Evolutionary conservation across 2,888 invertebrate genomes (phyloP).

Genomic region (Tetranychus piercei): DNA sequence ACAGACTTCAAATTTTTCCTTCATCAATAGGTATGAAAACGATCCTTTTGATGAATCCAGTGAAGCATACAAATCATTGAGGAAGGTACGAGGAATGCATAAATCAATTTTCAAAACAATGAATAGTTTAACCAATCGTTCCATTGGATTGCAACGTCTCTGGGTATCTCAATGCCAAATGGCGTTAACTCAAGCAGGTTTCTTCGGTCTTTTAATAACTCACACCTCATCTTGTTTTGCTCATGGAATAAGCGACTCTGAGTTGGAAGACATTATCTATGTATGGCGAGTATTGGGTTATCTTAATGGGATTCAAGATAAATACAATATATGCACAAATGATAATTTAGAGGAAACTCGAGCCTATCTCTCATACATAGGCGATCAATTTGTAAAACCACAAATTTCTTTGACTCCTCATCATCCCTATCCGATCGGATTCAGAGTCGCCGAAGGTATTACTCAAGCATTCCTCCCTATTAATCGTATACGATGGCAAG

Average conservation of each 20-base stretch:
- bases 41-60: constrained; percentile 32
- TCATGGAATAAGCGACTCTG: constrained; percentile 34
- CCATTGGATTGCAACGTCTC: constrained; percentile 30
- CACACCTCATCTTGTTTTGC: constrained; percentile 39
- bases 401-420: neutral
- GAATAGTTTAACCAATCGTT: constrained; percentile 13
- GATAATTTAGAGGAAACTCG: constrained; percentile 2
- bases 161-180: constrained; percentile 60
- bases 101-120: constrained; percentile 35
- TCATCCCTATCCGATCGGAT: neutral
- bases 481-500: neutral
- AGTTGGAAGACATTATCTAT: constrained; percentile 1
- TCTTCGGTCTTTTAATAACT: constrained; percentile 53
- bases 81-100: constrained; percentile 36
- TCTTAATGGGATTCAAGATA: constrained; percentile 2
- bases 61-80: constrained; percentile 17
- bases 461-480: neutral
- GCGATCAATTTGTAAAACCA: neutral
- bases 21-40: constrained; percentile 45
- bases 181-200: constrained; percentile 66
- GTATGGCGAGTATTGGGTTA: constrained; percentile 2
- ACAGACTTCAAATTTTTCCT: neutral
- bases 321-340: neutral
- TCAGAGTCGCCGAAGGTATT: neutral
- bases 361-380: neutral